Evolutionary conservation across 2,797 vertebrate genomes (phyloP).

Genomic region (Hozukius guyotensis): DNA sequence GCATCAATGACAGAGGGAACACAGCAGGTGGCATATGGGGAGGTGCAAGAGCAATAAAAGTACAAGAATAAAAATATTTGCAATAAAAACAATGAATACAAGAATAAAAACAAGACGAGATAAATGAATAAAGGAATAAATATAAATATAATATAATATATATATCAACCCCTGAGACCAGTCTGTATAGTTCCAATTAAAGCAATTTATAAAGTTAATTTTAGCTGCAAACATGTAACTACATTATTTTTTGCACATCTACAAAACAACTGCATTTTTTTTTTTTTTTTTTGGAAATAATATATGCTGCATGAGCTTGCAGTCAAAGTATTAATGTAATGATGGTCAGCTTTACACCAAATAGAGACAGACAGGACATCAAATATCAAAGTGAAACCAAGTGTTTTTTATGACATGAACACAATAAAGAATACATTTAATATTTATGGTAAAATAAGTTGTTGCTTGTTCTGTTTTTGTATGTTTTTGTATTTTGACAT

Average conservation of each 20-base stretch:
- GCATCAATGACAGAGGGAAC: too few species aligned
- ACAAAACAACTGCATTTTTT: background rate
- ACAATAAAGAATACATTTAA: background rate
- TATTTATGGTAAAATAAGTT: too few species aligned
- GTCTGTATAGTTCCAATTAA: background rate
- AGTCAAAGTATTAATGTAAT: background rate
- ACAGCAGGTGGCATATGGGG: too few species aligned
- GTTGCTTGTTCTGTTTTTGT: too few species aligned
- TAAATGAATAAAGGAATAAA: too few species aligned
- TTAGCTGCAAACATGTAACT: background rate
- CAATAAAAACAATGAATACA: too few species aligned
- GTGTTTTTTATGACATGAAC: background rate
- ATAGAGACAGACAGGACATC: background rate
- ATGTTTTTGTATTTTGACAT: too few species aligned
- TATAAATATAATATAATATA: too few species aligned
- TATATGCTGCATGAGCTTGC: background rate
- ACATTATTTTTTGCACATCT: background rate
- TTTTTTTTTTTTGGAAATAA: background rate
- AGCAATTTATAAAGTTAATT: background rate
- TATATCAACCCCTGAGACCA: background rate
- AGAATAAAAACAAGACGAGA: too few species aligned
- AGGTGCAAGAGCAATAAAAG: too few species aligned
- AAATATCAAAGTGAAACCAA: background rate
- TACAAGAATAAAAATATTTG: too few species aligned
- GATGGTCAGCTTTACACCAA: background rate